Conservation (phyloP, 2,888 invertebrate genomes). For the Celastrina argiolus region DNA sequence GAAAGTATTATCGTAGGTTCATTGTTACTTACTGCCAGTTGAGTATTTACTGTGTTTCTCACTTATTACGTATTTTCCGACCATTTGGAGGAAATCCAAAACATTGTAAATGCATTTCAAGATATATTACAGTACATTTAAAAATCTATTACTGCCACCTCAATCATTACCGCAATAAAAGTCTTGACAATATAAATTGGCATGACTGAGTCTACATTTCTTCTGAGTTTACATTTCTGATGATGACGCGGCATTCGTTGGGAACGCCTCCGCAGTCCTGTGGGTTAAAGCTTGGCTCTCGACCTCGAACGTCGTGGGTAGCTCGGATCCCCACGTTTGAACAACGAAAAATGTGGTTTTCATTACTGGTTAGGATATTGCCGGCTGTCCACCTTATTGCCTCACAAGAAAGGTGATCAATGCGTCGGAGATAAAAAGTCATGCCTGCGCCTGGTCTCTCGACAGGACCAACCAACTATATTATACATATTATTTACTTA, state of each 20-base stretch:
- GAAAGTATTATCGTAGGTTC: not conserved
- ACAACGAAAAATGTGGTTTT: too few relatives aligned
- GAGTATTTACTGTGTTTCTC: not conserved
- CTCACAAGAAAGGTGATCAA: too few relatives aligned
- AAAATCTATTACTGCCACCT: constrained; percentile 19
- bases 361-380: too few relatives aligned
- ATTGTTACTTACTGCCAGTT: not conserved
- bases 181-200: not conserved
- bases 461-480: too few relatives aligned
- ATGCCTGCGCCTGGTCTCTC: too few relatives aligned
- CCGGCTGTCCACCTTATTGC: too few relatives aligned
- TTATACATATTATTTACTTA: too few relatives aligned
- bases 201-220: not conserved
- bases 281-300: too few relatives aligned
- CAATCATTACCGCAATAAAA: constrained; percentile 15
- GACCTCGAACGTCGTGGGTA: too few relatives aligned
- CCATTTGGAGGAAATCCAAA: constrained; percentile 12
- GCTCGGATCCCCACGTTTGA: too few relatives aligned
- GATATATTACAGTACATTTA: constrained; percentile 14
- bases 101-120: constrained; percentile 19
- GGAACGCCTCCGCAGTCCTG: too few relatives aligned
- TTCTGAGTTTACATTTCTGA: not conserved
- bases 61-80: not conserved
- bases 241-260: not conserved
- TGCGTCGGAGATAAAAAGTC: too few relatives aligned